A percentile compares a stretch with the other conserved stretches of the same genome.
These are phyloP conservation scores for Dasyprocta punctata DNA, from an alignment of 2,113 vertebrate genomes.

Conservation along the genomic window DNA sequence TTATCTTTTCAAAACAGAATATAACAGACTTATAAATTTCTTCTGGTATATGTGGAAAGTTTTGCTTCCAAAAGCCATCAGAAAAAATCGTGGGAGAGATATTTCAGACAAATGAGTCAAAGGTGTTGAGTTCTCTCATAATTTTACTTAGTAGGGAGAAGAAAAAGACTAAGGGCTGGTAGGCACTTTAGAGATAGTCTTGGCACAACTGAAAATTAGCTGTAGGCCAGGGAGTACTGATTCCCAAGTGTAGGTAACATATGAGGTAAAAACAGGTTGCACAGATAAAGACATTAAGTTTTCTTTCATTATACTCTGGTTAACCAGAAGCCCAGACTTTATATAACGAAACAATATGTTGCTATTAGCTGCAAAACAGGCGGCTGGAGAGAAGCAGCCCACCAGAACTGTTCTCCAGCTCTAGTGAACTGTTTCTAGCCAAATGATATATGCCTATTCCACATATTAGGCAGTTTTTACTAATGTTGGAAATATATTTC, in stretches of 20 bases:
- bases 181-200: not conserved
- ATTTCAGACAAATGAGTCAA: not conserved
- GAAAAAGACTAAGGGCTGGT: not conserved
- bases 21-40: slow-evolving; percentile 7
- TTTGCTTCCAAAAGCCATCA: not conserved
- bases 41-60: not conserved
- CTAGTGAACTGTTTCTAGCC: not conserved
- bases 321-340: not conserved
- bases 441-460: not conserved
- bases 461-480: slow-evolving; percentile 19
- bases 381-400: not conserved
- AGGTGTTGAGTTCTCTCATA: not conserved
- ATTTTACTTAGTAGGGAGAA: not conserved
- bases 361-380: not conserved
- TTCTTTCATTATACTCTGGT: not conserved
- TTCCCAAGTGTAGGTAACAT: not conserved
- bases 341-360: not conserved
- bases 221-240: not conserved
- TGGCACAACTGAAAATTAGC: not conserved
- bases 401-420: not conserved
- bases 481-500: slow-evolving; percentile 28
- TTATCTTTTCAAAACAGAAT: slow-evolving; percentile 43
- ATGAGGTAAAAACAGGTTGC: not conserved
- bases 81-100: not conserved
- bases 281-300: not conserved